A percentile compares a stretch with the other conserved stretches of the same genome.
Conservation (phyloP, 2,888 invertebrate species). For the Eilema caniola region DNA sequence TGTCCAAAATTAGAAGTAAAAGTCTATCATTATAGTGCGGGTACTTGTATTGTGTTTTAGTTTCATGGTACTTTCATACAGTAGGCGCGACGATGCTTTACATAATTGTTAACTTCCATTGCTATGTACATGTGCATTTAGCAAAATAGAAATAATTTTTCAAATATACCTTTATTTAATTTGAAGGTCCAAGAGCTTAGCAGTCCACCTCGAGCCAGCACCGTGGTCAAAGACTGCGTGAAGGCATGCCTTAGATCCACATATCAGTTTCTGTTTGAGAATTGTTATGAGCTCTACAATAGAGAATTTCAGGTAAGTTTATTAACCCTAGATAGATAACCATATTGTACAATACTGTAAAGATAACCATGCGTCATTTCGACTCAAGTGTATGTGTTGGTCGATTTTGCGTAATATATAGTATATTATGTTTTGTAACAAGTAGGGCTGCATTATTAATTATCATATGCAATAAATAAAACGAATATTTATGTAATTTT, state of each 20-base stretch:
- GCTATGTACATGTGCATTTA: not conserved
- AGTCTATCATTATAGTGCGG: not conserved
- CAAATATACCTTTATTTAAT: not conserved
- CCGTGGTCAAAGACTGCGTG: constrained; percentile 99
- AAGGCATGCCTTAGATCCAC: constrained; percentile 99
- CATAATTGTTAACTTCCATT: not conserved
- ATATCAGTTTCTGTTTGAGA: constrained; percentile 99
- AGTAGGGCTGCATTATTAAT: too few relatives aligned
- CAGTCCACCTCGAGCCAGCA: constrained; percentile 99
- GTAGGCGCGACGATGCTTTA: not conserved
- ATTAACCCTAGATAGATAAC: too few relatives aligned
- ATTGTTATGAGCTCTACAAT: constrained; percentile 98
- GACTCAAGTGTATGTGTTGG: too few relatives aligned
- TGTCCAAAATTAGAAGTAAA: not conserved
- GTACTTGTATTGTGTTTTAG: not conserved
- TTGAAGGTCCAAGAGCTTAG: constrained; percentile 97
- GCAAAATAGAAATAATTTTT: not conserved
- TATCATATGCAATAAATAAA: too few relatives aligned
- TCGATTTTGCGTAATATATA: too few relatives aligned
- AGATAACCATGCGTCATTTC: too few relatives aligned
- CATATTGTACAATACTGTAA: too few relatives aligned
- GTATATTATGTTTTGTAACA: too few relatives aligned
- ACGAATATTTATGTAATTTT: too few relatives aligned
- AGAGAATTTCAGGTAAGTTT: constrained; percentile 93
- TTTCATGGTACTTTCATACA: not conserved